These are phyloP conservation scores for Cantharis flavilabris DNA, from an alignment of 2,888 invertebrate species.

Conservation along the genomic window DNA sequence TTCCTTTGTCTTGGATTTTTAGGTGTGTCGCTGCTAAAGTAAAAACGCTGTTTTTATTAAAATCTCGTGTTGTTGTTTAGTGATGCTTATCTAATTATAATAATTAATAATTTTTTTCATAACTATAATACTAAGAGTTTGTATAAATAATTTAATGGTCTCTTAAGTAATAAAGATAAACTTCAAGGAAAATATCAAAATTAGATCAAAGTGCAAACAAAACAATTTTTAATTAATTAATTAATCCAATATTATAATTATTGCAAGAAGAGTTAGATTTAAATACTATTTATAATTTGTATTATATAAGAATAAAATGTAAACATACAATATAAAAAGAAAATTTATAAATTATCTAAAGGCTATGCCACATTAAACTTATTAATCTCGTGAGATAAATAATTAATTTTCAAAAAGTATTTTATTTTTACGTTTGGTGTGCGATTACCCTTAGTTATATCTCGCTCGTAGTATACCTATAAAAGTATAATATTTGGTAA, in stretches of 20 bases:
- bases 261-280: not conserved
- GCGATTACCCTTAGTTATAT: not conserved
- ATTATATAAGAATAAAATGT: not conserved
- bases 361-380: not conserved
- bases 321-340: not conserved
- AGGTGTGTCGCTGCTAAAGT: not conserved
- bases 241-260: not conserved
- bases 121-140: not conserved
- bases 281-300: not conserved
- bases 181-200: not conserved
- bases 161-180: not conserved
- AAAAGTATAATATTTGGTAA: not conserved
- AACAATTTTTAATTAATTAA: not conserved
- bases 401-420: not conserved
- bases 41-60: not conserved
- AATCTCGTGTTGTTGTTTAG: not conserved
- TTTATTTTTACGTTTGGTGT: not conserved
- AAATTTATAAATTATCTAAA: not conserved
- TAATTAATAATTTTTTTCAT: not conserved
- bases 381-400: not conserved
- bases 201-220: not conserved
- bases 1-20: not conserved
- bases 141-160: not conserved
- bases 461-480: not conserved
- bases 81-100: not conserved